phyloP scores from a whole-genome alignment of 2,797 vertebrate species.

The Telmatherina bonti region DNA sequence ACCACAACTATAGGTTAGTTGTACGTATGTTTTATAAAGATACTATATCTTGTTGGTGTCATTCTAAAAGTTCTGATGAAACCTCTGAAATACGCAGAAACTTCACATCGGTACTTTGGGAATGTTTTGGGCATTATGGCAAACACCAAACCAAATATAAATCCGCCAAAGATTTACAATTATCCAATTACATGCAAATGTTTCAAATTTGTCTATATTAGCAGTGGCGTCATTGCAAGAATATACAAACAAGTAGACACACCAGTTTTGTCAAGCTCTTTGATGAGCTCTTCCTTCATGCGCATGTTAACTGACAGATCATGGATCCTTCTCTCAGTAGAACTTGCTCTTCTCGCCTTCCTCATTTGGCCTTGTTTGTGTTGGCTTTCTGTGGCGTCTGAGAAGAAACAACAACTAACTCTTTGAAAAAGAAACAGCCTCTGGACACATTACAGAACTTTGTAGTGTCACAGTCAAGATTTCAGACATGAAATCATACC shows the following conservation, averaged over 20 bases:
- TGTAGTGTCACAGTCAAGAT: not conserved
- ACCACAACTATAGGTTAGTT: not conserved
- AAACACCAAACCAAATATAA: not conserved
- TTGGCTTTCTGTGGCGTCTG: constrained; percentile 66
- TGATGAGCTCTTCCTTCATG: constrained; percentile 91
- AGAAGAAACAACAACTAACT: constrained; percentile 8
- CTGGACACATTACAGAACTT: not conserved
- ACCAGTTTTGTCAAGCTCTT: constrained; percentile 91
- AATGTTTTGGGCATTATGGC: not conserved
- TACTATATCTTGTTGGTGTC: not conserved
- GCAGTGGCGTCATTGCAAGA: too few species aligned
- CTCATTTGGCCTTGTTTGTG: constrained; percentile 73
- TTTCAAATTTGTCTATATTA: too few species aligned
- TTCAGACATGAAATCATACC: not conserved
- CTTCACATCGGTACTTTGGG: not conserved
- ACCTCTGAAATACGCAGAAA: constrained; percentile 5
- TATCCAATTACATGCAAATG: constrained; percentile 6
- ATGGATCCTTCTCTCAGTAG: constrained; percentile 84
- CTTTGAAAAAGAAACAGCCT: constrained; percentile 10
- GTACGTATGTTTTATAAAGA: not conserved
- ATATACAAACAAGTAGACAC: constrained; percentile 31
- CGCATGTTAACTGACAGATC: constrained; percentile 88
- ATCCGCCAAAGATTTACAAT: not conserved
- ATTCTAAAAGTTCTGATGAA: constrained; percentile 2
- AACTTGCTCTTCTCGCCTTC: constrained; percentile 75